phyloP scores from a whole-genome alignment of 1,140 invertebrate species.

The Spodoptera frugiperda region DNA sequence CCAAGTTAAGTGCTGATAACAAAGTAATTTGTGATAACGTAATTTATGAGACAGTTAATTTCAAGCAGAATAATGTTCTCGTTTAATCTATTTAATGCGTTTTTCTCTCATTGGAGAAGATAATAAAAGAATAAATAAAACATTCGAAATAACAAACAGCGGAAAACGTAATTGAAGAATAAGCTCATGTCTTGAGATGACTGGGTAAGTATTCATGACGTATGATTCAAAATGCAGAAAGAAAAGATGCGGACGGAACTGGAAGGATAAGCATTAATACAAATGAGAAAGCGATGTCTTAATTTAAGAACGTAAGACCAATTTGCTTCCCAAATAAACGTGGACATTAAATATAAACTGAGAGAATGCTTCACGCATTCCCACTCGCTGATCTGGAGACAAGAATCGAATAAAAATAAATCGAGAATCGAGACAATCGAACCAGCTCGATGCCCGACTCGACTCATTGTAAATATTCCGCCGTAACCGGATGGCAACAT shows the following conservation, averaged over 20 bases:
- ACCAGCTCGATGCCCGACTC: constrained; percentile 58
- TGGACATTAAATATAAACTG: constrained; percentile 45
- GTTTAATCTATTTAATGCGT: neutral
- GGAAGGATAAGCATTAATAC: constrained; percentile 37
- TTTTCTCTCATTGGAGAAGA: constrained; percentile 7
- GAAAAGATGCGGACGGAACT: neutral
- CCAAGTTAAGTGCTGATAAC: constrained; percentile 25
- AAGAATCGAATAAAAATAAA: constrained; percentile 64
- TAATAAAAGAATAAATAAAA: constrained; percentile 4
- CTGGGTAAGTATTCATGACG: constrained; percentile 29
- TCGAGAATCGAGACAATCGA: constrained; percentile 67
- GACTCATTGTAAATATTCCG: constrained; percentile 56
- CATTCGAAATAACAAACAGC: constrained; percentile 2
- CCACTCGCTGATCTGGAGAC: constrained; percentile 53
- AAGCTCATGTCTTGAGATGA: constrained; percentile 8
- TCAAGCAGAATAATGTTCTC: constrained; percentile 5
- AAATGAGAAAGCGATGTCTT: constrained; percentile 45
- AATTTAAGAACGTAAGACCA: constrained; percentile 55
- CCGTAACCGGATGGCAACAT: constrained; percentile 53
- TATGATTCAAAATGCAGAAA: constrained; percentile 18
- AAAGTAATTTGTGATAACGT: constrained; percentile 30
- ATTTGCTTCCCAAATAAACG: constrained; percentile 46
- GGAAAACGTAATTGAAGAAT: neutral
- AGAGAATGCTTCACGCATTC: constrained; percentile 55
- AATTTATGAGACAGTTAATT: constrained; percentile 22